Base-by-base conservation (phyloP, 2,888 invertebrate genomes). In the Timema podura region DNA sequence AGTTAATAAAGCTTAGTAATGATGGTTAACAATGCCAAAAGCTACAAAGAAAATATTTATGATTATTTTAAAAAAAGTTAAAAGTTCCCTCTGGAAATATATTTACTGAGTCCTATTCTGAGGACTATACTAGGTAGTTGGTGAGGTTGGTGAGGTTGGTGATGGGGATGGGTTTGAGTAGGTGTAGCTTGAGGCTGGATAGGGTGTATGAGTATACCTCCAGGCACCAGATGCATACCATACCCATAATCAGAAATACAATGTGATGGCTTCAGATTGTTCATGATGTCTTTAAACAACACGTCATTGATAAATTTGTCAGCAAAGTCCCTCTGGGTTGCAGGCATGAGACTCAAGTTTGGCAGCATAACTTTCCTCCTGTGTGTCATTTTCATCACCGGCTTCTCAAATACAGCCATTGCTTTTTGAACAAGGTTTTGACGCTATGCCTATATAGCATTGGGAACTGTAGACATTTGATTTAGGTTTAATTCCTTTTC, bases 221-320 rank as follows among this genome's bases (percentile, higher is more conserved):
- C 61, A 11, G 61, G 5, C 61, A 61, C 30, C 61, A 61, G 13
- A 61, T 61, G 61, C n/a, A n/a, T n/a, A n/a, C n/a, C 44, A 61
- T 61, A 30, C 61, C 61, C 30, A 61, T 61, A 61, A 30, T 61
- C 61, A 61, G 61, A 61, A 61, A 61, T 61, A 61, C 6, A 61
- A 16, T 6, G 16, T 6, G 5, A 16, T 5, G 61, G 13, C 7
- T 16, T 65, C 13, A 65, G 7, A 47, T 65, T 45, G 46, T 65
- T 65, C 45, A 6, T 6, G 6, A 65, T 45, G 13, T 47, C 46
- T 45, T 65, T 65, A 47, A 65, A 65, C 48, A 65, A 45, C 44
- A 65, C 48, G 65, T 65, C 65, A 46, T 45, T 65, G 7, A 65
- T 65, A 5, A 65, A 45, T 65, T 65, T 65, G 65, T 65, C 47